Percentiles rank a stretch among this genome's conserved stretches.
Conservation (phyloP, 2,888 invertebrate genomes). For the Protonemura montana region DNA sequence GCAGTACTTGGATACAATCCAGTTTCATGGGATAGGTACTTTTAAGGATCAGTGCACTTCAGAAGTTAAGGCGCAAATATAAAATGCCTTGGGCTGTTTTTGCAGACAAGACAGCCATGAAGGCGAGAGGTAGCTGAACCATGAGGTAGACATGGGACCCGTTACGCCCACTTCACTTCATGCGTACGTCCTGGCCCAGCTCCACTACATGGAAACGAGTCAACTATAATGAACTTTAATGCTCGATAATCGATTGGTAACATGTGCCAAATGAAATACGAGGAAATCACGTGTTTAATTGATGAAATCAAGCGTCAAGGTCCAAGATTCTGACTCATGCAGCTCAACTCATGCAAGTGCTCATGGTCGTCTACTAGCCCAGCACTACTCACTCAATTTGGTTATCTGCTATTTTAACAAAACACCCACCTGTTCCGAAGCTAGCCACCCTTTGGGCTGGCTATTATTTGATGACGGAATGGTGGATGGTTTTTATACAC, state of each 20-base stretch:
- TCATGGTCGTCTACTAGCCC: not conserved
- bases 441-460: conserved; percentile 84
- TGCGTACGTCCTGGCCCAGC: not conserved
- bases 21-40: not conserved
- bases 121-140: not conserved
- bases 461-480: conserved; percentile 81
- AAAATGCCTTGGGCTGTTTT: not conserved
- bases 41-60: not conserved
- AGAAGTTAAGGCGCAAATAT: not conserved
- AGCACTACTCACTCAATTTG: not conserved
- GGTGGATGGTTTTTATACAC: conserved; percentile 66
- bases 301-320: not conserved
- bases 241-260: not conserved
- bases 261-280: not conserved
- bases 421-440: conserved; percentile 65
- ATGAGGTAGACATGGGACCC: not conserved
- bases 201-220: not conserved
- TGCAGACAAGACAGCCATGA: not conserved
- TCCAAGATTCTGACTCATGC: not conserved
- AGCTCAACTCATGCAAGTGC: not conserved
- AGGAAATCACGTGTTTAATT: conserved; percentile 7
- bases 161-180: not conserved
- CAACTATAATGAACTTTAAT: not conserved
- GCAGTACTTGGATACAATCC: too few species aligned
- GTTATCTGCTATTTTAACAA: not conserved